Evolutionary conservation across 2,113 vertebrate genomes (phyloP).

Genomic region (Baryphthengus martii): DNA sequence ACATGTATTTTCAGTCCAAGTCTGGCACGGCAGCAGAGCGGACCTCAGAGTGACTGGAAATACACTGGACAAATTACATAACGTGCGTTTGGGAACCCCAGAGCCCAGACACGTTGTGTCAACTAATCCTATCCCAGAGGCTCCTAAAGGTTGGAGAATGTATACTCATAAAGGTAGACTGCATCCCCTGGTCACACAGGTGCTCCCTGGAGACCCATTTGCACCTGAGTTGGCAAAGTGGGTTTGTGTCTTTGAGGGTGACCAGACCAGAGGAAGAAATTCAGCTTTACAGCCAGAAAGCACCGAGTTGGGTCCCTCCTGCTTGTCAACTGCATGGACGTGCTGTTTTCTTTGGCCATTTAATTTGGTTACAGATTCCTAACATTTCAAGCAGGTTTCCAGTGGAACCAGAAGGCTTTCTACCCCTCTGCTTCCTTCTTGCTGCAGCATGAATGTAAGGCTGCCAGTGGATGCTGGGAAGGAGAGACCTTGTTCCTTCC

Average conservation of each 20-base stretch:
- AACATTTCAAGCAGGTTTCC: not conserved
- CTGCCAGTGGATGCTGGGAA: rapidly evolving
- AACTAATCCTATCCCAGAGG: not conserved
- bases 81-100: not conserved
- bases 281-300: not conserved
- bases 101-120: not conserved
- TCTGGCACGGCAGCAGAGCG: not conserved
- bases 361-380: not conserved
- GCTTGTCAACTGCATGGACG: not conserved
- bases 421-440: not conserved
- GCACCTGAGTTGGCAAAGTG: not conserved
- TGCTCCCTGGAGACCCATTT: not conserved
- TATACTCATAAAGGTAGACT: not conserved
- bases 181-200: not conserved
- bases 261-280: not conserved
- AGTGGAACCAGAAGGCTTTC: not conserved
- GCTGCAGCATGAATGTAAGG: rapidly evolving
- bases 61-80: not conserved
- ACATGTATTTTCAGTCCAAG: not conserved
- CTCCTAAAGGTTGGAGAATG: not conserved
- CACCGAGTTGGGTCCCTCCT: not conserved
- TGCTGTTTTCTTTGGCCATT: not conserved
- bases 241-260: not conserved
- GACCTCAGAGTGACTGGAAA: slow-evolving; percentile 3
- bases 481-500: not conserved